A percentile compares a stretch with the other conserved stretches of the same genome.
phyloP scores from a whole-genome alignment of 2,888 invertebrate species.

The Drosophila fulvimacula region DNA sequence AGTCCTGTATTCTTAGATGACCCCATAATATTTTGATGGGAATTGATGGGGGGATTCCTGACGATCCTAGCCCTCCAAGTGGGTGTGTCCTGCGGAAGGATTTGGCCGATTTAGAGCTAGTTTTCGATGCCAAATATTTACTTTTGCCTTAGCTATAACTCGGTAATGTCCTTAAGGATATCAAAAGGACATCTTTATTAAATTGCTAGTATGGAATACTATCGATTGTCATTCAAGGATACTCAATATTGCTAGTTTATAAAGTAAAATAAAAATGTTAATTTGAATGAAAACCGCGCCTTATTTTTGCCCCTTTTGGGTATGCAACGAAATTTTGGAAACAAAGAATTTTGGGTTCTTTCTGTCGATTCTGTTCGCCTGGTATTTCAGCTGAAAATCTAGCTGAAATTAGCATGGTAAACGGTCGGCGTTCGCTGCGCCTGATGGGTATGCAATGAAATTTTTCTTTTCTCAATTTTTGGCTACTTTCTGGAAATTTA shows the following conservation, averaged over 20 bases:
- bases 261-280: background rate
- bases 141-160: background rate
- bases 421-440: background rate
- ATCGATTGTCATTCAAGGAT: background rate
- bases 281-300: background rate
- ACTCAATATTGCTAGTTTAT: background rate
- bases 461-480: background rate
- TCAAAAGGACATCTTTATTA: background rate
- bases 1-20: constrained; percentile 1
- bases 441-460: background rate
- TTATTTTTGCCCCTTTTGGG: background rate
- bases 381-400: background rate
- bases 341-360: background rate
- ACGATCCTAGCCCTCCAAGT: background rate
- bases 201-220: background rate
- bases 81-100: background rate
- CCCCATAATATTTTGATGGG: background rate
- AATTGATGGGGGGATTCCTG: background rate
- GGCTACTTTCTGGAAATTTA: background rate
- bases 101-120: background rate
- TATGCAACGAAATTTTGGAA: background rate
- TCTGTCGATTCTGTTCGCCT: background rate
- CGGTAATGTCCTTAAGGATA: background rate
- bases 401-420: background rate
- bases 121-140: background rate